phyloP scores from a whole-genome alignment of 1,140 invertebrate genomes.

The Dryas iulia region DNA sequence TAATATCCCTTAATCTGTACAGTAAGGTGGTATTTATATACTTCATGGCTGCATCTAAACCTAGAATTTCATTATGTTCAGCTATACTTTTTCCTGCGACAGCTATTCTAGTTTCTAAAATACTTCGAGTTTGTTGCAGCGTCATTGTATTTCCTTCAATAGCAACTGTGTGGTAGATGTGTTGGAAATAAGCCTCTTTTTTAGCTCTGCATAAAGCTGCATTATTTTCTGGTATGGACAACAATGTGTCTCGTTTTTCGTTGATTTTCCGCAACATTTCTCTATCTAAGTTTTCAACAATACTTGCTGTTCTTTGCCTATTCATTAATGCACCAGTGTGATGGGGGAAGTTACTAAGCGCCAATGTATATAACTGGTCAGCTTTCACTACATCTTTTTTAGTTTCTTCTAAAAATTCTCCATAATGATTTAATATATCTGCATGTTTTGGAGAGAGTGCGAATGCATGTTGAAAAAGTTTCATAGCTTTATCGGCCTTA shows the following conservation, averaged over 20 bases:
- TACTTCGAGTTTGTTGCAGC: constrained; percentile 93
- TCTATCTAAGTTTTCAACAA: constrained; percentile 95
- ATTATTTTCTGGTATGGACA: constrained; percentile 89
- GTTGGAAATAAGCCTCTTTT: constrained; percentile 96
- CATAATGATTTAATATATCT: constrained; percentile 95
- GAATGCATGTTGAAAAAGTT: constrained; percentile 94
- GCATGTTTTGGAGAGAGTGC: constrained; percentile 94
- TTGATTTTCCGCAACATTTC: constrained; percentile 90
- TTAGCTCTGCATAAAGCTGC: constrained; percentile 92
- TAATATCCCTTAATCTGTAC: constrained; percentile 86
- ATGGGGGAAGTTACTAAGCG: constrained; percentile 90
- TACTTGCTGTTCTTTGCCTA: constrained; percentile 89
- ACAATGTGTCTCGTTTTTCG: constrained; percentile 90
- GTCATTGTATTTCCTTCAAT: constrained; percentile 99
- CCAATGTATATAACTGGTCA: constrained; percentile 92
- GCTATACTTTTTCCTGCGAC: constrained; percentile 96
- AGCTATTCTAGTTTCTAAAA: constrained; percentile 96
- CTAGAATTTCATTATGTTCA: constrained; percentile 98
- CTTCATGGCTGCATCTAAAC: constrained; percentile 96
- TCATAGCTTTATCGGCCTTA: constrained; percentile 92
- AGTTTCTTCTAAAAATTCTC: constrained; percentile 94
- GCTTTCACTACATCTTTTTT: constrained; percentile 93
- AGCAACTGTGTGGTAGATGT: constrained; percentile 98
- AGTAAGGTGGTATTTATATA: constrained; percentile 96
- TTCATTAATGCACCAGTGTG: constrained; percentile 91